Percentiles rank a stretch among this genome's conserved stretches.
phyloP scores from a whole-genome alignment of 2,113 vertebrate species.

The Tyto alba region DNA sequence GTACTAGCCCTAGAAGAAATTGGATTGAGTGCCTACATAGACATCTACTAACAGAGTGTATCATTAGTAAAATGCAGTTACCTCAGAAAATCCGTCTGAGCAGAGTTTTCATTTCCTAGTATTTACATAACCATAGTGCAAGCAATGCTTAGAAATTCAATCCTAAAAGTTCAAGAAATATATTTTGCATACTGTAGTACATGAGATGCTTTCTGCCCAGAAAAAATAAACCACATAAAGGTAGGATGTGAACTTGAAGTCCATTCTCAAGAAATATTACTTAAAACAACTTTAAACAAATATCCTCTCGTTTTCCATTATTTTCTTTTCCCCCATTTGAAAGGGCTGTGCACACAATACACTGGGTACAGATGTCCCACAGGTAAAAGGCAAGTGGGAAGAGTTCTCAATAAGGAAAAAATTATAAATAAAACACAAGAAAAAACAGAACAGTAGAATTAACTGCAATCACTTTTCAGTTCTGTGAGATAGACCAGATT shows the following conservation, averaged over 20 bases:
- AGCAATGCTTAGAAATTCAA: background rate
- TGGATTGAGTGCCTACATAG: background rate
- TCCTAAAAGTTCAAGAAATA: background rate
- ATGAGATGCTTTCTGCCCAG: background rate
- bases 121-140: background rate
- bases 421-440: background rate
- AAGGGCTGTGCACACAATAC: background rate
- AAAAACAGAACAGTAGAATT: background rate
- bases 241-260: background rate
- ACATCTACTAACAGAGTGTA: background rate
- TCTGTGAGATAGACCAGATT: background rate
- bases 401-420: background rate
- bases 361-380: accelerated
- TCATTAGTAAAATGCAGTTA: background rate
- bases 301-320: background rate
- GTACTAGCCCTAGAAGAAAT: background rate
- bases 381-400: background rate
- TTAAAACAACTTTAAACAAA: background rate
- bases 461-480: background rate
- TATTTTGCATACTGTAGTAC: background rate
- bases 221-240: background rate
- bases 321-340: background rate
- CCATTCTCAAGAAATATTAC: background rate
- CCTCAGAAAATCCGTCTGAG: background rate
- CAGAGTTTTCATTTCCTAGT: background rate